These are phyloP conservation scores for Cyphomyrus plagiostoma DNA, from an alignment of 2,113 vertebrate species.

Conservation along the genomic window DNA sequence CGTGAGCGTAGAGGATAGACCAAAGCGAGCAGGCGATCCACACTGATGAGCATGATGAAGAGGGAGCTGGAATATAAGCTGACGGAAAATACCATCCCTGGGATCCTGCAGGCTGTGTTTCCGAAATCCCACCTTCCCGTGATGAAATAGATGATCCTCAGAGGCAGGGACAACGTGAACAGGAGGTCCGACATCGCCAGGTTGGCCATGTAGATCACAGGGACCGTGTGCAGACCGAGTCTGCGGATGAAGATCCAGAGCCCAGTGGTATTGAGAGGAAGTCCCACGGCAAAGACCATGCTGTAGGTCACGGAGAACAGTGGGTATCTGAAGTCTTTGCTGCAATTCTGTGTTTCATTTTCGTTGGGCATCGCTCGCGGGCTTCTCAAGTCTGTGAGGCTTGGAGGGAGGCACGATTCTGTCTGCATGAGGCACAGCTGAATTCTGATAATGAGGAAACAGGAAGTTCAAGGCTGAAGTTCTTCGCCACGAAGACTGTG, in stretches of 20 bases:
- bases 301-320: constrained; percentile 35
- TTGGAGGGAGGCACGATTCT: neutral
- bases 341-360: neutral
- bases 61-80: constrained; percentile 50
- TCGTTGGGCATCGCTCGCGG: neutral
- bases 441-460: neutral
- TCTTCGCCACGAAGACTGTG: neutral
- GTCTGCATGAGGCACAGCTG: neutral
- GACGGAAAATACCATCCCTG: constrained; percentile 44
- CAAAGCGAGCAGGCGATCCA: constrained; percentile 53
- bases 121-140: constrained; percentile 32
- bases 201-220: constrained; percentile 48
- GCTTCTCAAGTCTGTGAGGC: neutral
- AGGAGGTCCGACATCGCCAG: constrained; percentile 49
- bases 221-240: constrained; percentile 36
- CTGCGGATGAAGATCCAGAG: constrained; percentile 46
- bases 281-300: constrained; percentile 32
- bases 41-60: constrained; percentile 57
- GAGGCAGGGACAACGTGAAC: constrained; percentile 43
- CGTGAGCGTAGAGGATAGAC: constrained; percentile 51
- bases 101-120: constrained; percentile 22
- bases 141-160: constrained; percentile 46
- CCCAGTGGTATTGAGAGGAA: constrained; percentile 46
- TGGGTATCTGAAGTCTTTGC: neutral
- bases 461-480: neutral